Evolutionary conservation across 1,140 invertebrate species (phyloP), one percentile per base, ranked within the genome.

Genomic region (Drosophila sproati): DNA sequence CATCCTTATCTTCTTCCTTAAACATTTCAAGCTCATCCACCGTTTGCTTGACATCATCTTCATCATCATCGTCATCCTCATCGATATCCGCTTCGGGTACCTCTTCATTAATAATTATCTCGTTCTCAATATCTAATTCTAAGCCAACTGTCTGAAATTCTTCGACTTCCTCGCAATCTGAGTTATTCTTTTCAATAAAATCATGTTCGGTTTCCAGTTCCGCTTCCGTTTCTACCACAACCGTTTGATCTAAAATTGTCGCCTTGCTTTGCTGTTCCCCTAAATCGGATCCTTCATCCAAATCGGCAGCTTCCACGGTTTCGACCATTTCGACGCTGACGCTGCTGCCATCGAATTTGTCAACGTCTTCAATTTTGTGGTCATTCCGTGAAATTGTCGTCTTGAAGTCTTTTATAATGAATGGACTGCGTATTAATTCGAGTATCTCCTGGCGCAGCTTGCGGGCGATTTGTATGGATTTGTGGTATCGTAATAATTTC

Each of bases 51-150:
- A 10, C 48, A 2, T 64, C 68, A 7, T 68, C 68, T 6, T 43
- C 67, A 43, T 43, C 67, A 43, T 43, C 39, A 5, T 43, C 67
- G n/a, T 43, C 67, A 5, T 67, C 39, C 6, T 37, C 67, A 10
- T 76, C 66, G 6, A 76, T 31, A 6, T 82, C 75, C 20, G 68
- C 73, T 4, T 69, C 74, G 5, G 69, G 31, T 10, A 52, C 57
- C 20, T 77, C 80, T 43, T 89, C 85, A 59, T 87, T 80, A 41
- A 89, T 89, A 37, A 89, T 83, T 37, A 89, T 89, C 32, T 89
- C 85, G 43, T 81, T 90, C 7, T 89, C 85, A 29, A 89, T 90
- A 56, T 89, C 80, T 32, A 86, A 62, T 5, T 88, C 80, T 20
- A 89, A 34, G 34, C 85, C 72, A 31, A 89, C 75, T 0, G 86